These are phyloP conservation scores for Lemur catta DNA, from an alignment of 2,797 vertebrate species.

Conservation along the genomic window DNA sequence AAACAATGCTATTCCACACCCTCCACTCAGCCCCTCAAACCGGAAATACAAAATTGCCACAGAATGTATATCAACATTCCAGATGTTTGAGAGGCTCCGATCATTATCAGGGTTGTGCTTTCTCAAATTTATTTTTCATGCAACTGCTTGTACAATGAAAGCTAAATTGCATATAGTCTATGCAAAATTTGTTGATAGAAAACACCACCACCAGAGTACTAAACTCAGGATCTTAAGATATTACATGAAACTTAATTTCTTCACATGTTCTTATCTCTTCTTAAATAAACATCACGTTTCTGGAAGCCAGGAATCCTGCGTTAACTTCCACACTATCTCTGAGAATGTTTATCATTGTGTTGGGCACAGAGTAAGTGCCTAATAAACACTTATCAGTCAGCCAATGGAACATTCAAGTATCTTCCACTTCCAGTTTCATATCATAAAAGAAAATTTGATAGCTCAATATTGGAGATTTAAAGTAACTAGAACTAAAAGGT, in stretches of 20 bases:
- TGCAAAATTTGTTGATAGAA: not conserved
- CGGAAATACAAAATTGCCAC: not conserved
- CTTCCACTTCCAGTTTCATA: slow-evolving; percentile 46
- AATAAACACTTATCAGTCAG: slow-evolving; percentile 48
- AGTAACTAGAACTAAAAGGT: slow-evolving; percentile 48
- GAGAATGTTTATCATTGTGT: not conserved
- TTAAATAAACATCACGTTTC: not conserved
- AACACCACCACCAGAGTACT: not conserved
- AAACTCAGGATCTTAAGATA: not conserved
- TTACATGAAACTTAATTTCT: not conserved
- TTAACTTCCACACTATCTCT: not conserved
- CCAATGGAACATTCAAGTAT: slow-evolving; percentile 12
- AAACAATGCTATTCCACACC: not conserved
- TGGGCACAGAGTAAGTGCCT: not conserved
- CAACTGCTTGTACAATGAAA: not conserved
- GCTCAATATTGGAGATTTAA: slow-evolving; percentile 26
- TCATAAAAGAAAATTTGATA: slow-evolving; percentile 54
- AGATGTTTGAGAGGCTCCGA: not conserved
- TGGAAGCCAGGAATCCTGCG: not conserved
- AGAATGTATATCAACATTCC: not conserved
- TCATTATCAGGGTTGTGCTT: not conserved
- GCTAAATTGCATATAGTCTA: not conserved
- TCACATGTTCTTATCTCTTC: not conserved
- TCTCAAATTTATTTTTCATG: not conserved
- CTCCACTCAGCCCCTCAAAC: not conserved